phyloP scores from a whole-genome alignment of 2,113 vertebrate genomes.

The Varanus salvator region DNA sequence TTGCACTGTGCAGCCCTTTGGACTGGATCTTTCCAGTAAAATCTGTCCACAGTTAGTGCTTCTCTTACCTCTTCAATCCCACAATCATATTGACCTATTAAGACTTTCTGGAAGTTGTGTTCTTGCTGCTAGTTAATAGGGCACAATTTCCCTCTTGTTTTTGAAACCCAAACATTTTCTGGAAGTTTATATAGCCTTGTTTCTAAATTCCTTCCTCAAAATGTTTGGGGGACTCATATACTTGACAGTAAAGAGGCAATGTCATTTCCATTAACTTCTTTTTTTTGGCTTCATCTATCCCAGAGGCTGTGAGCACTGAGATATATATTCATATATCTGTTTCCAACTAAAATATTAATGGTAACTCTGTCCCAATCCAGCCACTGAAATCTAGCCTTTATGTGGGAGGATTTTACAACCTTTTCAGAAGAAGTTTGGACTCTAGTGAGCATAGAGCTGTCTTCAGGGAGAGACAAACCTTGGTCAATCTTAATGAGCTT shows the following conservation, averaged over 20 bases:
- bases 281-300: neutral
- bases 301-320: neutral
- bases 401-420: slow-evolving; percentile 15
- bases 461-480: slow-evolving; percentile 8
- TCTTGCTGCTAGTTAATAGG: neutral
- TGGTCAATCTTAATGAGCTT: slow-evolving; percentile 9
- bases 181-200: neutral
- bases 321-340: neutral
- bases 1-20: neutral
- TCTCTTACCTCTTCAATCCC: neutral
- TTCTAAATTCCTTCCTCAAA: neutral
- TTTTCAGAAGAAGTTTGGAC: slow-evolving; percentile 11
- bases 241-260: neutral
- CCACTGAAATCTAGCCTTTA: slow-evolving; percentile 6
- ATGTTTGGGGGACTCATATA: neutral
- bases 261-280: neutral
- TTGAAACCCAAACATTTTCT: neutral
- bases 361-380: slow-evolving; percentile 2
- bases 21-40: neutral
- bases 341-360: slow-evolving; percentile 6
- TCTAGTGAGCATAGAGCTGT: neutral
- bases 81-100: neutral
- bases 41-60: neutral
- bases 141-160: neutral
- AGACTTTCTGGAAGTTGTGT: neutral